phyloP scores from a whole-genome alignment of 2,797 vertebrate species.

The Syncerus caffer region DNA sequence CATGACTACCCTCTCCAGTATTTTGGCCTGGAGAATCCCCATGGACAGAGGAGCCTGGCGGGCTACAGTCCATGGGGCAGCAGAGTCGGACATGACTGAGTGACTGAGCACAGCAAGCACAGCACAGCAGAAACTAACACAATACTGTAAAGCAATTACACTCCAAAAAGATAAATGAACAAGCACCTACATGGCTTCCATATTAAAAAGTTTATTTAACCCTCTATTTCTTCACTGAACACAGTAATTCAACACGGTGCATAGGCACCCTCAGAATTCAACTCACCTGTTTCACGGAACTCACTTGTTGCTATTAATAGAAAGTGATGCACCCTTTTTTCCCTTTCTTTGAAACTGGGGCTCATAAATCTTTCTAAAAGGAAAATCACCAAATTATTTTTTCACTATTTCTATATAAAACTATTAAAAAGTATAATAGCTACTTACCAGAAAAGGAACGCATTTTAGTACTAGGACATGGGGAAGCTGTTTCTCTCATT shows the following conservation, averaged over 20 bases:
- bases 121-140: neutral
- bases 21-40: neutral
- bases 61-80: neutral
- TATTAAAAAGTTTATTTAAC: neutral
- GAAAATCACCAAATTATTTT: neutral
- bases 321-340: neutral
- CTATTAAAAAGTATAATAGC: neutral
- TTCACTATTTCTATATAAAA: neutral
- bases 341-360: neutral
- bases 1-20: neutral
- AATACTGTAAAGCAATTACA: neutral
- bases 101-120: accelerated
- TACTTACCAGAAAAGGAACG: neutral
- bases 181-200: neutral
- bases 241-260: neutral
- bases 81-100: neutral
- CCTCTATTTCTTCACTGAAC: neutral
- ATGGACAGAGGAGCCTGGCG: neutral
- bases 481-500: neutral
- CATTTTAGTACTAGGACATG: neutral
- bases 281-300: neutral
- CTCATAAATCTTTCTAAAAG: neutral
- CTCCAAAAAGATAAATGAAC: neutral
- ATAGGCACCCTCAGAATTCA: neutral
- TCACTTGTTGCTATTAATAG: neutral